Evolutionary conservation across 2,888 invertebrate species (phyloP), one percentile per base, ranked within the genome.

Genomic region (Oxytorus armatus): DNA sequence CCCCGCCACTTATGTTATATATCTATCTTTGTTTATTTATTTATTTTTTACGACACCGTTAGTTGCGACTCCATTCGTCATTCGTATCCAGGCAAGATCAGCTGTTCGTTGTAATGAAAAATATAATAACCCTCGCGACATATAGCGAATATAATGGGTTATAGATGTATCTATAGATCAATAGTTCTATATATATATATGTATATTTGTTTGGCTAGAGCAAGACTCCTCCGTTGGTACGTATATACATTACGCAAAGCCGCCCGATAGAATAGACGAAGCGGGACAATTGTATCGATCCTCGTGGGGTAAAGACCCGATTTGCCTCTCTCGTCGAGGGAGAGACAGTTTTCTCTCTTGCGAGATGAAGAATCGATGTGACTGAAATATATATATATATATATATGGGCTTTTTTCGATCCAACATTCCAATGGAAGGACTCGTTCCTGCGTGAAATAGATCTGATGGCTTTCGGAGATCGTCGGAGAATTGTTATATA

Each of bases 381-480:
- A 23, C 11, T 23, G 39, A 25, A 11, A 18, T 39, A 44, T 29
- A 25, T 11, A 51, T 51, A 51, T 51, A 23, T 51, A 51, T 23
- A 25, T 5, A 25, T 3, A 10, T 11, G n/a, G 18, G 25, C 86
- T 86, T 88, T 88, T 87, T 88, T 85, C 85, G 18, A 72, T 57
- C 59, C 49, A 51, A 42, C 55, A 42, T 16, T 23, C 21, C 85
- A 87, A 85, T 86, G 84, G 86, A 84, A 82, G 79, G 84, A 86
- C 80, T 85, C 86, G 86, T 87, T 86, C 87, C 87, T 84, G 85
- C 88, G 86, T 87, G 89, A 89, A 88, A 88, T 88, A 86, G 86
- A 87, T 88, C 86, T 85, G 70, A 49, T 78, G 51, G 42, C 82
- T 83, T 84, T 82, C 82, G 79, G 81, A 84, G 66, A 77, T 55